These are phyloP conservation scores for Amitus sp. DNA, from an alignment of 2,888 invertebrate species.

Conservation along the genomic window DNA sequence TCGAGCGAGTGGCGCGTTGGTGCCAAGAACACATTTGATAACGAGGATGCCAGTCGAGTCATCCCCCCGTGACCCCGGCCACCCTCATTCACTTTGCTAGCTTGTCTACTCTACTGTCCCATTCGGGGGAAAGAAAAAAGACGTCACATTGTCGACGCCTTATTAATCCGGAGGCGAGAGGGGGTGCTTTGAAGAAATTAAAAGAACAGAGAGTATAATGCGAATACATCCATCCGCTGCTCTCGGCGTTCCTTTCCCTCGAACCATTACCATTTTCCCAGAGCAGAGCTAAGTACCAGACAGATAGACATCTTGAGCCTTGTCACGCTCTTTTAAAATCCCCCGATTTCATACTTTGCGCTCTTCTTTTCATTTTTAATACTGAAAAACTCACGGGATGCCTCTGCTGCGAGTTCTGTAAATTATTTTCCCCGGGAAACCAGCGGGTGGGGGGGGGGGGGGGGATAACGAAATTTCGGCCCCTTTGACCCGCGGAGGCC, in stretches of 20 bases:
- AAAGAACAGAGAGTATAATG: constrained; percentile 64
- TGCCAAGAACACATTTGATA: constrained; percentile 61
- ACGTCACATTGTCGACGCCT: constrained; percentile 64
- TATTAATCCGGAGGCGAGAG: constrained; percentile 60
- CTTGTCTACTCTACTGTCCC: constrained; percentile 56
- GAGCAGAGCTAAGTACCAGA: constrained; percentile 57
- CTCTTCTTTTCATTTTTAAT: constrained; percentile 48
- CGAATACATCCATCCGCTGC: constrained; percentile 61
- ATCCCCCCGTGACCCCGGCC: constrained; percentile 45
- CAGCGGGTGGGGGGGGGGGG: constrained; percentile 20
- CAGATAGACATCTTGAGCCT: constrained; percentile 61
- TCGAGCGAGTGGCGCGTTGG: constrained; percentile 48
- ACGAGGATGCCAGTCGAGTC: constrained; percentile 34
- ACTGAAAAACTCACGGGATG: constrained; percentile 32
- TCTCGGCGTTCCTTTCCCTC: constrained; percentile 34
- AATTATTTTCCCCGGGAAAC: constrained; percentile 36
- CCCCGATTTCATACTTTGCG: constrained; percentile 44
- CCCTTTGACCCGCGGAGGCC: constrained; percentile 28
- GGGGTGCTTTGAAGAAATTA: constrained; percentile 64
- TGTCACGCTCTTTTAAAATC: constrained; percentile 62
- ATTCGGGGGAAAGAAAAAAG: constrained; percentile 56
- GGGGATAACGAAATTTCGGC: constrained; percentile 40
- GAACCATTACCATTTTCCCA: constrained; percentile 58
- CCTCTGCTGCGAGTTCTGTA: constrained; percentile 31
- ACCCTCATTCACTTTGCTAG: constrained; percentile 57